A percentile compares a stretch with the other conserved stretches of the same genome.
phyloP scores from a whole-genome alignment of 2,113 vertebrate genomes.

The Maccullochella peelii region DNA sequence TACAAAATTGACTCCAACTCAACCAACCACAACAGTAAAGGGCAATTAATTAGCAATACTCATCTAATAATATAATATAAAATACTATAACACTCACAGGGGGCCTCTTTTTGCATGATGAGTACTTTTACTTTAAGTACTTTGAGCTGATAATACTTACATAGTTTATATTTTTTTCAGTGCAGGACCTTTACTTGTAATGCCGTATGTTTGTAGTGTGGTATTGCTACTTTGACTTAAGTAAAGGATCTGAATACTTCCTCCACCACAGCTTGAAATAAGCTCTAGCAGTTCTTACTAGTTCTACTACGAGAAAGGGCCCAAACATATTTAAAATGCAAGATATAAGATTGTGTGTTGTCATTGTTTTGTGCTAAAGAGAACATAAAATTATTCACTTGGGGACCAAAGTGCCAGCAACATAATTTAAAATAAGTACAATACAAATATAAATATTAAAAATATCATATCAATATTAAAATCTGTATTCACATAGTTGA shows the following conservation, averaged over 20 bases:
- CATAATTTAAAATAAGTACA: neutral
- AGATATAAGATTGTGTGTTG: neutral
- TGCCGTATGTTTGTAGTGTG: too few relatives aligned
- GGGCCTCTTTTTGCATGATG: neutral
- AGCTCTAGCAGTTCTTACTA: too few relatives aligned
- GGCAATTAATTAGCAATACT: neutral
- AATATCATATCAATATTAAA: neutral
- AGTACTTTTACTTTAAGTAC: neutral
- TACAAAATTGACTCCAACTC: neutral
- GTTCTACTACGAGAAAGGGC: neutral
- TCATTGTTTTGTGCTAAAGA: neutral
- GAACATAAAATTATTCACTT: too few relatives aligned
- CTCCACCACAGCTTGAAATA: neutral
- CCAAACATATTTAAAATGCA: neutral
- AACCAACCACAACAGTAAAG: neutral
- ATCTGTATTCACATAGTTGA: neutral
- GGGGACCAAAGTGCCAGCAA: neutral
- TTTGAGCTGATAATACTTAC: neutral
- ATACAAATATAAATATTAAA: neutral
- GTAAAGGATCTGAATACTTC: neutral
- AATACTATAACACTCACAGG: neutral
- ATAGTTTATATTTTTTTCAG: neutral
- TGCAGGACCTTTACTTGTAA: neutral
- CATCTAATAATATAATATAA: neutral
- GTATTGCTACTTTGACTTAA: neutral